Evolutionary conservation across 2,113 vertebrate genomes (phyloP).

Genomic region (Colistium nudipinnis): DNA sequence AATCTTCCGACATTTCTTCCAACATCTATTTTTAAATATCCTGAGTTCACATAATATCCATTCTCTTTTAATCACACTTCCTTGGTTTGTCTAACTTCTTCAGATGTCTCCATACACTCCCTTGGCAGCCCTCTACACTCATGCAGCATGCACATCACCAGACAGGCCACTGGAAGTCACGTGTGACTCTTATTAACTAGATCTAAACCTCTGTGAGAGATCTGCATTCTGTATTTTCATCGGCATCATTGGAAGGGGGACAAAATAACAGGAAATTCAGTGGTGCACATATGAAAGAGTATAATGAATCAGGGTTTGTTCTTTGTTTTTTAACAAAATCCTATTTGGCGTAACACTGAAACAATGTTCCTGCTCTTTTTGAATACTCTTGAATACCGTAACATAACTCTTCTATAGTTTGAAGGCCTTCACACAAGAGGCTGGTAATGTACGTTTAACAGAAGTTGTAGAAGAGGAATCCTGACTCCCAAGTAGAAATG

Average conservation of each 20-base stretch:
- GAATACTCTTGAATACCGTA: not conserved
- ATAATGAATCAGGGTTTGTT: not conserved
- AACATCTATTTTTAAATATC: not conserved
- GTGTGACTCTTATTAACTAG: slow-evolving; percentile 11
- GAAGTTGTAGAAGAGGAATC: too few species aligned
- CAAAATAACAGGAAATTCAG: not conserved
- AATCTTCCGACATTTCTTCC: not conserved
- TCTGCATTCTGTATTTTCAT: not conserved
- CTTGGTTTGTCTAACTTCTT: slow-evolving; percentile 7
- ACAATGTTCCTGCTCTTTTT: not conserved
- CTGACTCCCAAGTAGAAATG: too few species aligned
- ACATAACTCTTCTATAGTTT: not conserved
- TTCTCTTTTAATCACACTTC: slow-evolving; percentile 2
- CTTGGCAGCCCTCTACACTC: not conserved
- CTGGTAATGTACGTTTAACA: not conserved
- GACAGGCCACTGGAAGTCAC: slow-evolving; percentile 26
- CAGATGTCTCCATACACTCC: slow-evolving; percentile 5
- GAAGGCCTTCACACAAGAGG: not conserved
- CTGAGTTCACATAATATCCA: not conserved
- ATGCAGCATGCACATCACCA: not conserved
- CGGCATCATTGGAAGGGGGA: too few species aligned
- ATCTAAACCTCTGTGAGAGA: not conserved
- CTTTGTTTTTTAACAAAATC: not conserved
- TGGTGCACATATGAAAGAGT: not conserved
- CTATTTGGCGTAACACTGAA: not conserved